Conservation (phyloP, 2,797 vertebrate genomes). For the Sitta carolinensis region DNA sequence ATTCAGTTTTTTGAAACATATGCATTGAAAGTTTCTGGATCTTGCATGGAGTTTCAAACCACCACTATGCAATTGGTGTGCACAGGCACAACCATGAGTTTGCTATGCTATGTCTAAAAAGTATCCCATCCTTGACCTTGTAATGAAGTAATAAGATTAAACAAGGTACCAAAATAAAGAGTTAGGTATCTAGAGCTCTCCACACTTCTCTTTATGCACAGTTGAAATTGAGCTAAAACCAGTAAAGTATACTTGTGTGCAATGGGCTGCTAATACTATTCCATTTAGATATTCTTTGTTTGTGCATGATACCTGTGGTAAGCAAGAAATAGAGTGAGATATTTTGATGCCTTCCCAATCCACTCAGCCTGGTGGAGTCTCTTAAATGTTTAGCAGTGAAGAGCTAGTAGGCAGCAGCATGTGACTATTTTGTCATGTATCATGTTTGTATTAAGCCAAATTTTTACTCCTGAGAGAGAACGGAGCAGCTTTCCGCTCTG, state of each 20-base stretch:
- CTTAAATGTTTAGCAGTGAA: neutral
- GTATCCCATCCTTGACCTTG: neutral
- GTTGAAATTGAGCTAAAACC: neutral
- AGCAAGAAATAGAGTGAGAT: neutral
- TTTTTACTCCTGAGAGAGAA: neutral
- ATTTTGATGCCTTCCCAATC: neutral
- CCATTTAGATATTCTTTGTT: neutral
- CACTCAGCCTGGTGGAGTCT: neutral
- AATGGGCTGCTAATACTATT: neutral
- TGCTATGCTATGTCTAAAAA: neutral
- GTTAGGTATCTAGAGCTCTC: neutral
- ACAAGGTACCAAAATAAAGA: neutral
- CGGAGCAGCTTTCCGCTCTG: neutral
- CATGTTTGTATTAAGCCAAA: neutral
- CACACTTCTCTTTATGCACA: neutral
- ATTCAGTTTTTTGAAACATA: neutral
- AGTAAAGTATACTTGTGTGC: neutral
- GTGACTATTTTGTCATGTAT: neutral
- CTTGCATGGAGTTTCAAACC: neutral
- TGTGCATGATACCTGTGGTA: accelerated
- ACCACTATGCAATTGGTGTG: neutral
- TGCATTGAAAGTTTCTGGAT: neutral
- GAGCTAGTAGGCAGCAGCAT: neutral
- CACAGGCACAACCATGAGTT: neutral
- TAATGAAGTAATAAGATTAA: neutral